Evolutionary conservation across 2,888 invertebrate genomes (phyloP).

Genomic region (Drosophila mettleri): DNA sequence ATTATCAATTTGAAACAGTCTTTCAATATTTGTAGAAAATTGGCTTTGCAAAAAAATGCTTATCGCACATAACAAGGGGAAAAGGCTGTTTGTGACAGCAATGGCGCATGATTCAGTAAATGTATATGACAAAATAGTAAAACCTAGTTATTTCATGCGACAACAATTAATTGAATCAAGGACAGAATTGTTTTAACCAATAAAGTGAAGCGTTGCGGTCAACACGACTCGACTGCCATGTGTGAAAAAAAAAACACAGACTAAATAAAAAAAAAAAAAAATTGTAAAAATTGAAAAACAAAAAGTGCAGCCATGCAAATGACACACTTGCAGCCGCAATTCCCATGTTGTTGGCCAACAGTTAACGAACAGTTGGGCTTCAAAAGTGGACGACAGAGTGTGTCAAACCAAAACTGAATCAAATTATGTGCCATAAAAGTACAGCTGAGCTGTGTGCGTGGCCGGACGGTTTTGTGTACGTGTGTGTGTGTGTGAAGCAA

Average conservation of each 20-base stretch:
- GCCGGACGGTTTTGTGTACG: neutral
- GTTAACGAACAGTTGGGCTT: constrained; percentile 26
- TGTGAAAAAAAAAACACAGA: neutral
- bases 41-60: too few relatives aligned
- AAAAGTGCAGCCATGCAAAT: constrained; percentile 47
- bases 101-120: neutral
- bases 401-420: constrained; percentile 52
- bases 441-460: constrained; percentile 7
- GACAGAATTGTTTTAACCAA: constrained; percentile 46
- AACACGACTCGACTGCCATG: constrained; percentile 18
- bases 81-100: neutral
- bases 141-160: constrained; percentile 19
- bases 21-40: too few relatives aligned
- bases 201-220: constrained; percentile 33
- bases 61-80: neutral
- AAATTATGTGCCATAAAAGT: constrained; percentile 40
- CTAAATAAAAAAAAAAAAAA: constrained; percentile 7
- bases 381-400: constrained; percentile 28
- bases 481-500: constrained; percentile 37
- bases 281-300: constrained; percentile 29
- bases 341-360: constrained; percentile 48
- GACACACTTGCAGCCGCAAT: constrained; percentile 49
- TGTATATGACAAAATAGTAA: neutral
- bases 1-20: too few relatives aligned
- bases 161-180: constrained; percentile 47